Base-by-base conservation (phyloP, 2,113 vertebrate species). In the Machaerirhynchus nigripectus region DNA sequence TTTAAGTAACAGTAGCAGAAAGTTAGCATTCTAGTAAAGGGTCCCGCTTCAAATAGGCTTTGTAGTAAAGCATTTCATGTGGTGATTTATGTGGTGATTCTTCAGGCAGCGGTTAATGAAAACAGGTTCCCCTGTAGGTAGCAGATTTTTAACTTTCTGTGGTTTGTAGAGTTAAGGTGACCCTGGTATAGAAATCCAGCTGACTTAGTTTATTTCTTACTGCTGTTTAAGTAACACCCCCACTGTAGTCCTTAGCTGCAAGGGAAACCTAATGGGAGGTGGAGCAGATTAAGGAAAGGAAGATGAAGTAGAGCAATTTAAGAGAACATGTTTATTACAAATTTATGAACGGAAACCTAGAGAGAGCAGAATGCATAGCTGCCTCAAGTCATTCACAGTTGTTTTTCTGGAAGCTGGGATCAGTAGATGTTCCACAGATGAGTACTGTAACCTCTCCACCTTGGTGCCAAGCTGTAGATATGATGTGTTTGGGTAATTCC, bases 201-300 rank as follows among this genome's bases (percentile, higher is more conserved):
- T 84, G 81, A 74, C 76, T 93, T 80, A 70, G 83, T 77, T 92
- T 75, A 90, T 90, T 93, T 82, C 40, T 92, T 75, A 42, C 64
- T 86, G 61, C 68, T 93, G 15, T 95, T 95, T 75, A 92, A 93
- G 57, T 78, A 92, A 47, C 24, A 40, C 39, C 82, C 15, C 47
- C 11, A 6, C 63, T 78, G 71, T 49, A 71, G 53, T 67, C 44
- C 31, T 74, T 53, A 60, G 28, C 44, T 93, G 73, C 84, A 14
- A 28, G 52, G 31, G 59, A 91, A 70, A 53, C 24, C 42, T 81
- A 13, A 73, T 10, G 55, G 42, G 35, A 81, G 44, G 52, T 50
- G 12, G n/a, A 86, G 35, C 26, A 79, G 61, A 42, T 55, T 40
- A 89, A 84, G 28, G 44, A 81, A 50, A 70, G 31, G 14, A 92